phyloP scores from a whole-genome alignment of 2,888 invertebrate genomes.

The Octodonta nipae region DNA sequence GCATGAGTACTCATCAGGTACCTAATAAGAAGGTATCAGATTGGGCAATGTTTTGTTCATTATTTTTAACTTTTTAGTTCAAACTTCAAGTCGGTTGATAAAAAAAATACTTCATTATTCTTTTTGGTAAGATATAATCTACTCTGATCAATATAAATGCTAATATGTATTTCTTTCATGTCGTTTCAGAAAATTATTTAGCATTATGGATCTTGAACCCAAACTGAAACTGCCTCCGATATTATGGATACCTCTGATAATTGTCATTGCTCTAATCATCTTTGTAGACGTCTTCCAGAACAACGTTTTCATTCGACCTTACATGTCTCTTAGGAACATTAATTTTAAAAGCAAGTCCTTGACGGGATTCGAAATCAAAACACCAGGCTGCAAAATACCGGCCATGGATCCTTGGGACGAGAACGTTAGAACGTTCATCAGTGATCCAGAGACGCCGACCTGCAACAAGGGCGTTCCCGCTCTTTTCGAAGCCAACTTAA shows the following conservation, averaged over 20 bases:
- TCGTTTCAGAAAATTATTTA: no score
- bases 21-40: no score
- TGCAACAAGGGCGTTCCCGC: slow-evolving; percentile 40
- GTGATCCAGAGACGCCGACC: not conserved
- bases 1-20: no score
- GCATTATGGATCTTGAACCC: slow-evolving; percentile 6
- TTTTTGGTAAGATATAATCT: no score
- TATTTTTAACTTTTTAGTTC: no score
- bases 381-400: slow-evolving; percentile 20
- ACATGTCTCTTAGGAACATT: slow-evolving; percentile 8
- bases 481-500: slow-evolving; percentile 44
- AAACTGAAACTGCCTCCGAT: slow-evolving; percentile 20
- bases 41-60: no score
- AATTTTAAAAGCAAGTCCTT: not conserved
- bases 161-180: no score
- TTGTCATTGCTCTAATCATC: slow-evolving; percentile 22
- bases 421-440: slow-evolving; percentile 16
- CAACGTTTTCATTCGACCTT: no score
- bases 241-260: slow-evolving; percentile 21
- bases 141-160: no score
- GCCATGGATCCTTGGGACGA: slow-evolving; percentile 18
- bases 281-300: slow-evolving; percentile 26
- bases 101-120: no score
- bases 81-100: no score
- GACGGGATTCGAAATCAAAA: slow-evolving; percentile 15